phyloP scores from a whole-genome alignment of 2,888 invertebrate species.

The Dinocampus coccinellae region DNA sequence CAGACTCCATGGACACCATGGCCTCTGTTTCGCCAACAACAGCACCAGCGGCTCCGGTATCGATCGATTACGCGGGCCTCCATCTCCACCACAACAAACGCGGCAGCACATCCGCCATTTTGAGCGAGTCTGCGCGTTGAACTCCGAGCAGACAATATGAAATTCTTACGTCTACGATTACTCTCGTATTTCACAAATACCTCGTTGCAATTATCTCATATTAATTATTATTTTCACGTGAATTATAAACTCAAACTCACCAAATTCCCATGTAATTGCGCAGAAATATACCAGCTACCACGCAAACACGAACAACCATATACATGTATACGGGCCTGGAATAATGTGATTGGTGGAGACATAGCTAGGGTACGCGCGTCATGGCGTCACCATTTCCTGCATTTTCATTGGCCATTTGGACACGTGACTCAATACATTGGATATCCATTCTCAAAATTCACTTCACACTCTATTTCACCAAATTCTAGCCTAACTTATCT shows the following conservation, averaged over 20 bases:
- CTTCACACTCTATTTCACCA: not conserved
- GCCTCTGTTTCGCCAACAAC: constrained; percentile 39
- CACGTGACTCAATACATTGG: constrained; percentile 54
- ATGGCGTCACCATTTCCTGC: constrained; percentile 53
- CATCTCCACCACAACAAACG: constrained; percentile 59
- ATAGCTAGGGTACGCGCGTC: constrained; percentile 56
- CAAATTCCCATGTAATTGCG: constrained; percentile 51
- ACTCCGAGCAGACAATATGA: constrained; percentile 65
- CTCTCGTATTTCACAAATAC: constrained; percentile 15
- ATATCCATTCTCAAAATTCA: not conserved
- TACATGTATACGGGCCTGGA: constrained; percentile 61
- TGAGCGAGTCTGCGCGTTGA: constrained; percentile 69
- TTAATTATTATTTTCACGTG: constrained; percentile 40
- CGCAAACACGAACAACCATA: constrained; percentile 60
- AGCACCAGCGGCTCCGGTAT: constrained; percentile 53
- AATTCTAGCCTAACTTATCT: not conserved
- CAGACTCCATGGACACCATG: constrained; percentile 63
- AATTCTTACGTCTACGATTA: constrained; percentile 48
- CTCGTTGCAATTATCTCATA: constrained; percentile 18
- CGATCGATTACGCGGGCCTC: constrained; percentile 63
- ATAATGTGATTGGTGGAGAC: constrained; percentile 60
- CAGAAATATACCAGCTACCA: constrained; percentile 52
- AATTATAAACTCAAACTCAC: constrained; percentile 51
- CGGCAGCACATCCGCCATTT: constrained; percentile 64
- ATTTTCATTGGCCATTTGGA: constrained; percentile 54